Base-by-base conservation (phyloP, 2,113 vertebrate species). In the Corydoras maculifer region DNA sequence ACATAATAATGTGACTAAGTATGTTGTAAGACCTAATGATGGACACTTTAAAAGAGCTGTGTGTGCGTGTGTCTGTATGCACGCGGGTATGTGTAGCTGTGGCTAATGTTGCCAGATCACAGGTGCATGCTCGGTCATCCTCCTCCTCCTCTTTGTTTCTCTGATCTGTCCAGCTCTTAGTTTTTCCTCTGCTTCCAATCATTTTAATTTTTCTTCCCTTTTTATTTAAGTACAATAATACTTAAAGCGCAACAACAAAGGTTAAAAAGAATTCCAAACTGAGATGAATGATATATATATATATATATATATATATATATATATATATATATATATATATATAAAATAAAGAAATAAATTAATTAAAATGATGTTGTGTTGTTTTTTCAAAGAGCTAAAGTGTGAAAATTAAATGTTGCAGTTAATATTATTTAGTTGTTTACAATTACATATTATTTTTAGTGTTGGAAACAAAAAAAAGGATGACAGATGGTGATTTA, bases 231-330 rank as follows among this genome's bases (percentile, higher is more conserved):
- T 89, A 87, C 86, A 87, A 88, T 87, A 87, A 89, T 89, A 89
- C 87, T 89, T 43, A 87, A 89, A 90, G 85, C 90, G 87, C 90
- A 88, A 88, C 86, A 86, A 85, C 82, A 82, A 88, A 82, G 84
- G 83, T 85, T 85, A 83, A 89, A 90, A 89, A 88, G 80, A 87
- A 85, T 90, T 89, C 87, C 88, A 90, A 89, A 90, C 88, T 87
- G 86, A 90, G 87, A 91, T 89, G 83, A 89, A 90, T 87, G 90
- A 88, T 88, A 86, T 87, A 88, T 88, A 86, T 87, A 90, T 89
- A 90, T 84, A 90, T 89, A 91, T 90, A 90, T 89, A 90, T 84
- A 90, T 89, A 91, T 90, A 88, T 88, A 86, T 87, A 90, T 89
- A 90, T 84, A 90, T 89, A 91, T 90, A 43, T 43, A 43, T 43